Conservation (phyloP, 2,797 vertebrate genomes). For the Hozukius guyotensis region DNA sequence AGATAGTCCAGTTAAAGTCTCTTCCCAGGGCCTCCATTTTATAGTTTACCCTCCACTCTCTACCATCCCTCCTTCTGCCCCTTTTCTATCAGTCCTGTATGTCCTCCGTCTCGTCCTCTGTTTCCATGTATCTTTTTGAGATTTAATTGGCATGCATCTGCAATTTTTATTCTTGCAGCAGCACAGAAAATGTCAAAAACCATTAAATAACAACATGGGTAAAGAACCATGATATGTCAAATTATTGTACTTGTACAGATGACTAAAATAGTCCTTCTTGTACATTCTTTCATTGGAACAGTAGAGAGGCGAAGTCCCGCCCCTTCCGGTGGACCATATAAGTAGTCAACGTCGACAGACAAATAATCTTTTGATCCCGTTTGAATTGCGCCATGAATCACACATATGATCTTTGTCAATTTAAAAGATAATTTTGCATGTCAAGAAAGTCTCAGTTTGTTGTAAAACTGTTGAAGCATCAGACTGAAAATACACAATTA, state of each 20-base stretch:
- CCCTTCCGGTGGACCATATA: too few species aligned
- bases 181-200: neutral
- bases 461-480: too few species aligned
- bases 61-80: neutral
- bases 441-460: too few species aligned
- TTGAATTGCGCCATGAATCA: too few species aligned
- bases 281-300: neutral
- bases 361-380: too few species aligned
- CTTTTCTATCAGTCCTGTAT: slow-evolving; percentile 23
- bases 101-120: slow-evolving; percentile 11
- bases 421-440: too few species aligned
- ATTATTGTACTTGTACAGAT: neutral
- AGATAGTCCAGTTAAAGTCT: slow-evolving; percentile 59
- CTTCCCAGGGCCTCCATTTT: slow-evolving; percentile 38
- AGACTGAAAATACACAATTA: too few species aligned
- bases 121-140: slow-evolving; percentile 1
- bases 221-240: neutral
- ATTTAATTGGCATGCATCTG: slow-evolving; percentile 12
- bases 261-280: neutral
- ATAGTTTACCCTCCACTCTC: slow-evolving; percentile 31
- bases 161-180: neutral
- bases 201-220: neutral
- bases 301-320: too few species aligned
- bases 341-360: too few species aligned
- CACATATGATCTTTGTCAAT: too few species aligned